A percentile compares a stretch with the other conserved stretches of the same genome.
These are phyloP conservation scores for Sorex maritimensis DNA, from an alignment of 2,797 vertebrate genomes.

Conservation along the genomic window DNA sequence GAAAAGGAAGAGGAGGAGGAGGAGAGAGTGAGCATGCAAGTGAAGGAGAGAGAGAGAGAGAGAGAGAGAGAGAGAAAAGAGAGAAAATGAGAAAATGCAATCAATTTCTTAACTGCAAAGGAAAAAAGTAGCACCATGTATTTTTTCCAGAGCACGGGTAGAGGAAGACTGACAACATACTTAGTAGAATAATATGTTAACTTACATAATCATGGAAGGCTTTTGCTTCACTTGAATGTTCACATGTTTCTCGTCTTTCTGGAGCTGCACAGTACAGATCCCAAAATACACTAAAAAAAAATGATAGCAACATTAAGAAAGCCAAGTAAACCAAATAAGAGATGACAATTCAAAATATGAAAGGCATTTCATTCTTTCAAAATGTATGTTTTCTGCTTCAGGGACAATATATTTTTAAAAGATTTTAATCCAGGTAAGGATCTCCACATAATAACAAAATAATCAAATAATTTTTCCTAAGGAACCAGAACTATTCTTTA, in stretches of 20 bases:
- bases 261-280: constrained; percentile 96
- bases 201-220: constrained; percentile 96
- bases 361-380: not conserved
- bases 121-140: constrained; percentile 16
- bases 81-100: not conserved
- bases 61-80: not conserved
- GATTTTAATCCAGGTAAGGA: constrained; percentile 7
- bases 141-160: constrained; percentile 17
- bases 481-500: not conserved
- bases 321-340: constrained; percentile 15
- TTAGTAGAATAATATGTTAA: constrained; percentile 70
- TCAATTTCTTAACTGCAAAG: constrained; percentile 41
- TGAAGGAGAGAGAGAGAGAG: not conserved
- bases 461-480: constrained; percentile 30
- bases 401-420: constrained; percentile 42
- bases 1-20: too few species aligned
- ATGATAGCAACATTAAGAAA: constrained; percentile 78
- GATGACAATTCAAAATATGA: constrained; percentile 40
- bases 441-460: not conserved
- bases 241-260: constrained; percentile 95
- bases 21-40: too few species aligned
- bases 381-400: constrained; percentile 45
- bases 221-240: constrained; percentile 96
- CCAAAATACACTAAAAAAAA: constrained; percentile 94
- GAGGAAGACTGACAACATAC: constrained; percentile 40